phyloP scores from a whole-genome alignment of 2,797 vertebrate species.

The Cryptoblepharus egeriae region DNA sequence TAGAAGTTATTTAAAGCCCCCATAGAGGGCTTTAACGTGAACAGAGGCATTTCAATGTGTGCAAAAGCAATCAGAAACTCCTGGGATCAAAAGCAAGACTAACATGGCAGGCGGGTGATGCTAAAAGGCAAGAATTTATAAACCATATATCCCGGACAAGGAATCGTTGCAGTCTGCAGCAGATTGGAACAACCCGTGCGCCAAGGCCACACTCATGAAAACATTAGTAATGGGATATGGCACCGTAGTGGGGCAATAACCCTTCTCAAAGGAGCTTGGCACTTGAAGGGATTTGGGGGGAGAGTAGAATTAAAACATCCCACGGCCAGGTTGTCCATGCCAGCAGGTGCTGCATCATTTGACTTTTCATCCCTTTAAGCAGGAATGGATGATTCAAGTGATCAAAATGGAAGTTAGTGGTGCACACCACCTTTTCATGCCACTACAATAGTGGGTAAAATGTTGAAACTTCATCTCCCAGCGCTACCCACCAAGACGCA shows the following conservation, averaged over 20 bases:
- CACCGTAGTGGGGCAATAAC: accelerated
- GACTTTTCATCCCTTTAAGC: background rate
- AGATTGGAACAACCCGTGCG: background rate
- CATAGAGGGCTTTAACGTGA: background rate
- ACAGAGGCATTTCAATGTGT: background rate
- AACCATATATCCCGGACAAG: background rate
- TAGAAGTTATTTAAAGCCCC: background rate
- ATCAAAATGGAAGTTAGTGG: background rate
- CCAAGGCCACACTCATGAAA: accelerated
- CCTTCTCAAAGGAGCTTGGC: accelerated
- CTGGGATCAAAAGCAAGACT: accelerated
- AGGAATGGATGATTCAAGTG: background rate
- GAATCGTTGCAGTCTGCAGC: accelerated
- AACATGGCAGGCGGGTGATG: accelerated
- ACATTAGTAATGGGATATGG: background rate
- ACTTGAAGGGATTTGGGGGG: background rate
- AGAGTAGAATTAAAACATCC: background rate
- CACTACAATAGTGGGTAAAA: background rate
- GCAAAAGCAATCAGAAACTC: background rate
- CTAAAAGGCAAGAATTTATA: background rate
- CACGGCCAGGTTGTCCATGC: background rate
- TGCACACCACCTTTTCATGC: background rate
- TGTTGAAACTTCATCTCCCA: background rate
- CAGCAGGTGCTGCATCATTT: background rate
- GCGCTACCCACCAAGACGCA: background rate